A percentile compares a stretch with the other conserved stretches of the same genome.
phyloP scores from a whole-genome alignment of 2,797 vertebrate genomes.

The Acanthurus lineatus region DNA sequence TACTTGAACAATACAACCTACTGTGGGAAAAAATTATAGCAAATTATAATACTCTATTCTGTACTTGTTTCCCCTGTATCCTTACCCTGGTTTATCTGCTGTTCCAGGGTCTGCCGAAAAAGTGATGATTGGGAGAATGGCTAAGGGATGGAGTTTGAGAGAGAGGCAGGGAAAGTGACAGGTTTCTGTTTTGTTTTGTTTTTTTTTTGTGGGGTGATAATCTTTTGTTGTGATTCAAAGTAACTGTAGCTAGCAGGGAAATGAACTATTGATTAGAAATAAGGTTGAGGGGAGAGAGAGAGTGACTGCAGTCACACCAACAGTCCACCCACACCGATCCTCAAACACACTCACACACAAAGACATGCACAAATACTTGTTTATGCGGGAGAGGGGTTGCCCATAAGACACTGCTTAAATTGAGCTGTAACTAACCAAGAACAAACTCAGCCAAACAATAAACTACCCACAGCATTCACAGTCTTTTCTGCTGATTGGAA shows the following conservation, averaged over 20 bases:
- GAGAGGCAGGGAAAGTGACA: conserved; percentile 13
- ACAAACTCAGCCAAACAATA: conserved; percentile 40
- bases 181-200: not conserved
- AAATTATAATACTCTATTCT: not conserved
- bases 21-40: not conserved
- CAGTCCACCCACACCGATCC: conserved; percentile 15
- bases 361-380: not conserved
- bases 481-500: conserved; percentile 51
- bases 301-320: conserved; percentile 45
- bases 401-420: conserved; percentile 31
- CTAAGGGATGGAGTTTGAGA: conserved; percentile 16
- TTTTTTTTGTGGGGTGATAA: conserved; percentile 56
- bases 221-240: conserved; percentile 72
- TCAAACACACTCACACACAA: not conserved
- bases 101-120: conserved; percentile 21
- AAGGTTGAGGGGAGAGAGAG: conserved; percentile 18
- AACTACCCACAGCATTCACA: conserved; percentile 25
- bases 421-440: conserved; percentile 39
- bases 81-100: conserved; percentile 2
- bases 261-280: conserved; percentile 79
- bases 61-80: conserved; percentile 7
- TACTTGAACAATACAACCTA: conserved; percentile 6
- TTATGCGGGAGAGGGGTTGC: conserved; percentile 8
- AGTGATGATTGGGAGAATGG: not conserved
- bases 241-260: conserved; percentile 64